phyloP scores from a whole-genome alignment of 1,140 invertebrate species.

The Rhagoletis zephyria region DNA sequence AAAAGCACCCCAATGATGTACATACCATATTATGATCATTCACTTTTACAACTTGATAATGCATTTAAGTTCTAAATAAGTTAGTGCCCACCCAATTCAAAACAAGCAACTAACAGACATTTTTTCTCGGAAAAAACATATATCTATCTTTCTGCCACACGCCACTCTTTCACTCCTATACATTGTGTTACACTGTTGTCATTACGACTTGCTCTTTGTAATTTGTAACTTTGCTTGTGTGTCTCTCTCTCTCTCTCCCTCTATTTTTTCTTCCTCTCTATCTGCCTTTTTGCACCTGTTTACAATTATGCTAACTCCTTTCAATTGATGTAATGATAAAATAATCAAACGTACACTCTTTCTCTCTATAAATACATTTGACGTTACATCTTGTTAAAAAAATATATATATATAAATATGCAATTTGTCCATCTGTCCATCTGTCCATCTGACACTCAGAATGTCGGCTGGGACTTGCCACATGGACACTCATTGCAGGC shows the following conservation, averaged over 20 bases:
- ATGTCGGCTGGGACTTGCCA: slow-evolving; percentile 74
- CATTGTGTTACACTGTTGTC: not conserved
- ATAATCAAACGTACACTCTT: not conserved
- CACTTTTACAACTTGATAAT: too few relatives aligned
- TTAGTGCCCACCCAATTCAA: too few relatives aligned
- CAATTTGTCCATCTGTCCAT: slow-evolving; percentile 38
- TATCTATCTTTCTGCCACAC: not conserved
- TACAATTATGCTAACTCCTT: not conserved
- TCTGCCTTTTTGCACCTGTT: not conserved
- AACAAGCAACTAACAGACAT: not conserved
- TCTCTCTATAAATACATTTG: not conserved
- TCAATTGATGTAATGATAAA: not conserved
- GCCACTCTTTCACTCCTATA: too few relatives aligned
- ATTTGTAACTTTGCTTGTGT: not conserved
- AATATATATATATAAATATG: not conserved
- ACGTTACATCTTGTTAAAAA: slow-evolving; percentile 12
- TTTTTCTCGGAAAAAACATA: not conserved
- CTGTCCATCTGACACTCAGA: slow-evolving; percentile 59
- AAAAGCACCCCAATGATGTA: too few relatives aligned
- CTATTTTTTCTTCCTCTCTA: slow-evolving; percentile 2
- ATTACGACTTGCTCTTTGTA: not conserved
- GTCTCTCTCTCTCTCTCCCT: not conserved
- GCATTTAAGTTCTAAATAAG: too few relatives aligned
- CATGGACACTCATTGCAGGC: slow-evolving; percentile 82
- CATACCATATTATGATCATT: too few relatives aligned